phyloP scores from a whole-genome alignment of 1,140 invertebrate species.

The Hycleus cichorii region DNA sequence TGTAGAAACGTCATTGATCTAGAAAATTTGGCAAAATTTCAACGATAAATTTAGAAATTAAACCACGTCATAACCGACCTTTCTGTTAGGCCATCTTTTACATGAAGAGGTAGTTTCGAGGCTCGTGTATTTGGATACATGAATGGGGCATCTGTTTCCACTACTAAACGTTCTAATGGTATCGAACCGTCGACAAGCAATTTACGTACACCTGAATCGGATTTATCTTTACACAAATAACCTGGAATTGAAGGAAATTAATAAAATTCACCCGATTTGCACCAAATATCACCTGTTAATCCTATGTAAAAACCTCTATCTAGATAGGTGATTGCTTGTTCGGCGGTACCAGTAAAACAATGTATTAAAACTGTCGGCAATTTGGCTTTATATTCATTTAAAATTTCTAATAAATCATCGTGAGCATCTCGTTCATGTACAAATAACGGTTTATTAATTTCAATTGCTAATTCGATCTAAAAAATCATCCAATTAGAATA shows the following conservation, averaged over 20 bases:
- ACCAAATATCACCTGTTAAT: slow-evolving; percentile 57
- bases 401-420: slow-evolving; percentile 62
- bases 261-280: not conserved
- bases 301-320: slow-evolving; percentile 82
- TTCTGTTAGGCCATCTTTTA: slow-evolving; percentile 82
- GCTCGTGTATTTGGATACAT: slow-evolving; percentile 94
- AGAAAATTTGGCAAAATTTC: not conserved
- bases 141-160: slow-evolving; percentile 91
- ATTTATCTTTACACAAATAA: slow-evolving; percentile 91
- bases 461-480: slow-evolving; percentile 76
- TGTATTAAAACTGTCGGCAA: slow-evolving; percentile 81
- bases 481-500: slow-evolving; percentile 25
- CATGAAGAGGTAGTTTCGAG: slow-evolving; percentile 77
- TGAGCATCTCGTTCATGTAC: slow-evolving; percentile 89
- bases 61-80: slow-evolving; percentile 47
- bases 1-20: slow-evolving; percentile 56
- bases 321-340: slow-evolving; percentile 80
- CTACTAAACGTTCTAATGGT: slow-evolving; percentile 74
- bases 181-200: slow-evolving; percentile 71
- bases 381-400: slow-evolving; percentile 49
- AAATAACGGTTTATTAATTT: slow-evolving; percentile 80
- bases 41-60: not conserved
- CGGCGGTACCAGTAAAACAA: slow-evolving; percentile 84
- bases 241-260: slow-evolving; percentile 47
- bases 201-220: slow-evolving; percentile 79